Conservation (phyloP, 2,113 vertebrate genomes). For the Regulus satrapa region DNA sequence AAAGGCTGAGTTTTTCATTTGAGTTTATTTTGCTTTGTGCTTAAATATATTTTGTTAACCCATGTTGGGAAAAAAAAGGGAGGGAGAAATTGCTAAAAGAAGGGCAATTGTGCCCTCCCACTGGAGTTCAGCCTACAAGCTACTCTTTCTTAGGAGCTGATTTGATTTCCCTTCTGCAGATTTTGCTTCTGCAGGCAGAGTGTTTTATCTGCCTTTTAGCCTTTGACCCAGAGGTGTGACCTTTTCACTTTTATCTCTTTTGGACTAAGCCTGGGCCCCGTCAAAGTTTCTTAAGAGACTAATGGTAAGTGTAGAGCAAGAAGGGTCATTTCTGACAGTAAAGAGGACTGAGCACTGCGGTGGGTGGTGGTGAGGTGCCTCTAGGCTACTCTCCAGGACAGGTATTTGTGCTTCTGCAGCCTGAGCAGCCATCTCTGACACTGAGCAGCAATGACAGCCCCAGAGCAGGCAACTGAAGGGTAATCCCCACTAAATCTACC, state of each 20-base stretch:
- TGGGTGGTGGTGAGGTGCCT: background rate
- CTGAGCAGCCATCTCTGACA: background rate
- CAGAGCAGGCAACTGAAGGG: background rate
- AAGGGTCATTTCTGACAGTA: background rate
- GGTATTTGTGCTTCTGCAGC: background rate
- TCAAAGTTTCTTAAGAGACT: background rate
- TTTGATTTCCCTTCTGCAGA: background rate
- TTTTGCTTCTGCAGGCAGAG: conserved; percentile 31
- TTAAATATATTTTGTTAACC: conserved; percentile 46
- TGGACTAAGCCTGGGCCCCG: background rate
- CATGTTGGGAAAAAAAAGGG: background rate
- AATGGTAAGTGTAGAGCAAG: background rate
- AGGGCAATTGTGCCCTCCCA: background rate
- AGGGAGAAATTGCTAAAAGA: background rate
- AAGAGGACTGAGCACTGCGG: background rate
- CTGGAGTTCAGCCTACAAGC: background rate
- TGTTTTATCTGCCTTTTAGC: conserved; percentile 62
- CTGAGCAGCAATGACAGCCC: rapidly evolving
- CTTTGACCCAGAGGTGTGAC: conserved; percentile 52
- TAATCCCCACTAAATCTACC: background rate
- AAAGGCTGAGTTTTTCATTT: background rate
- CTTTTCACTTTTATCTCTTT: conserved; percentile 60
- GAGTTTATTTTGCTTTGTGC: conserved; percentile 35
- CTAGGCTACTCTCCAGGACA: background rate
- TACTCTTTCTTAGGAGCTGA: background rate